Evolutionary conservation across 2,113 vertebrate genomes (phyloP), one percentile per base, ranked within the genome.

Genomic region (Bubo bubo): DNA sequence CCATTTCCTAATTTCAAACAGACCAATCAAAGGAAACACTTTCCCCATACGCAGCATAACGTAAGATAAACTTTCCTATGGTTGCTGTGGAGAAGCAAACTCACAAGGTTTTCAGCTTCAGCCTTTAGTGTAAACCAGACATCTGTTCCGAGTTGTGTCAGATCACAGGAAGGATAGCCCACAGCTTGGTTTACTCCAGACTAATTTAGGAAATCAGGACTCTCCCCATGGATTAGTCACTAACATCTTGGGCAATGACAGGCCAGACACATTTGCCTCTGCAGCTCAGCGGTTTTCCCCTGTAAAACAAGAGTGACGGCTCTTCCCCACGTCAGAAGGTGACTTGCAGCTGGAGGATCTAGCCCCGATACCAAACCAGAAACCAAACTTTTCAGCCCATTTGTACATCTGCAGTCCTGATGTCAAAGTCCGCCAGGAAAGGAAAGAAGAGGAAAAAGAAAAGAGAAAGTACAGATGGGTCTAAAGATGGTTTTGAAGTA

Each of bases 161-260:
- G 80, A 96, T 94, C 95, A 85, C 96, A 97, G 96, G 97, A 95
- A 97, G 94, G 86, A 94, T 80, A 97, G 91, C 93, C 95, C 96
- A 96, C 94, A 95, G 94, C 91, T 94, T 90, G 91, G 89, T 95
- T 97, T 95, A 94, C 70, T 97, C 74, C 58, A 82, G 91, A 70
- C 95, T 97, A 97, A 97, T 94, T 97, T 95, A 94, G 94, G 96
- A 96, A 92, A 96, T 92, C 73, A 89, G 80, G 92, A 87, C 93
- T 97, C 96, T 97, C 93, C 93, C 77, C 89, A 64, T 73, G 84
- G 89, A 89, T 97, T 96, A 96, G 89, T 95, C 94, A 97, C 74
- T 4, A 62, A 79, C 80, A 76, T 85, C 95, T 91, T 91, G 87
- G 81, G 89, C 86, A 95, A 84, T 24, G 70, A 88, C 87, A 93